Conservation (phyloP, 2,888 invertebrate species). For the Tridacna gigas region DNA sequence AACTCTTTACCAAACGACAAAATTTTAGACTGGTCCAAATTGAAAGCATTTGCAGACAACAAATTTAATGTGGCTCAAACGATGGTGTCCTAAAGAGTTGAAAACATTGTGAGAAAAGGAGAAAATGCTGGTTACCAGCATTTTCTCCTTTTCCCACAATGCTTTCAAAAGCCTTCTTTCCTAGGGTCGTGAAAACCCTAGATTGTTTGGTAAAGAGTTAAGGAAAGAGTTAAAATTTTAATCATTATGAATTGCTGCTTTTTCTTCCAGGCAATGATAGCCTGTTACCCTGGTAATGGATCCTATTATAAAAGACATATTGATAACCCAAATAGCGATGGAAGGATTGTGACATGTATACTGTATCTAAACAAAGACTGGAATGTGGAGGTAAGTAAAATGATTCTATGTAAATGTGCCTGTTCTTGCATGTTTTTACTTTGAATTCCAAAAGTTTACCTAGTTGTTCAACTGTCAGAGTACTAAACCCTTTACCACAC, state of each 20-base stretch:
- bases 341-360: constrained; percentile 97
- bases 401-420: too few relatives aligned
- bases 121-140: neutral
- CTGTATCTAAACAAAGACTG: constrained; percentile 98
- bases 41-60: too few relatives aligned
- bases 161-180: too few relatives aligned
- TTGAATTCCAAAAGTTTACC: too few relatives aligned
- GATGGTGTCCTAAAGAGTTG: too few relatives aligned
- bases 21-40: too few relatives aligned
- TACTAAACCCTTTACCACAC: too few relatives aligned
- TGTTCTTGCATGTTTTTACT: too few relatives aligned
- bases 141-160: neutral
- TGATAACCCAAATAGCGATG: constrained; percentile 98
- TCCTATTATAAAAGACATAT: constrained; percentile 98
- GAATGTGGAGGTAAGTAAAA: constrained; percentile 89
- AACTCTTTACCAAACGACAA: too few relatives aligned
- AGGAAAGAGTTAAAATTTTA: neutral
- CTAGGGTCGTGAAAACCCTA: too few relatives aligned
- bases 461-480: too few relatives aligned
- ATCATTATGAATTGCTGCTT: neutral
- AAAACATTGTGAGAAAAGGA: constrained; percentile 4
- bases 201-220: neutral
- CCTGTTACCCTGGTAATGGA: constrained; percentile 97
- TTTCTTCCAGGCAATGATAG: constrained; percentile 95
- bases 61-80: too few relatives aligned